Evolutionary conservation across 2,888 invertebrate species (phyloP).

Genomic region (Tiphia femorata): DNA sequence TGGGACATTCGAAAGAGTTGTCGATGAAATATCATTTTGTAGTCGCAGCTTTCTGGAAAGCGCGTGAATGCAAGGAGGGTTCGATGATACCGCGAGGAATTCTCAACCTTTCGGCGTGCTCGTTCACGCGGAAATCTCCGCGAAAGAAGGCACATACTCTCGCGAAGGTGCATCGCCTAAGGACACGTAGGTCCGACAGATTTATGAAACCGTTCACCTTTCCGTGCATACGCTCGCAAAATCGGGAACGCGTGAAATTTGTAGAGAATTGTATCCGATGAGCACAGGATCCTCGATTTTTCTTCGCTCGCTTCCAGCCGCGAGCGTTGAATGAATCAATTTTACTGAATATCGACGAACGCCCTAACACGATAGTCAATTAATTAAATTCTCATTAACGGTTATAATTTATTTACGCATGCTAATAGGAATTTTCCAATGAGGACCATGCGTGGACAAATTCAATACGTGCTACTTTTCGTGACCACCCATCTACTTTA

Average conservation of each 20-base stretch:
- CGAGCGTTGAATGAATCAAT: not conserved
- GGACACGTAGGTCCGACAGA: constrained; percentile 42
- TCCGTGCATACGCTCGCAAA: no score
- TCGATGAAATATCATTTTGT: no score
- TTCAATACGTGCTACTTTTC: no score
- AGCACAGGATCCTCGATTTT: not conserved
- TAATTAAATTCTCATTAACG: no score
- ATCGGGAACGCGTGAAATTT: constrained; percentile 4
- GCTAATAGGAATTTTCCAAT: no score
- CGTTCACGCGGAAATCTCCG: constrained; percentile 27
- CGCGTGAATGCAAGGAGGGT: not conserved
- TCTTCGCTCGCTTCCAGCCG: not conserved
- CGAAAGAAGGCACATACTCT: constrained; percentile 10
- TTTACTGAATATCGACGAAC: not conserved
- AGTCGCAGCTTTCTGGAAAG: no score
- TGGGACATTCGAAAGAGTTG: no score
- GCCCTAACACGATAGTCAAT: not conserved
- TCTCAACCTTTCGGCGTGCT: constrained; percentile 38
- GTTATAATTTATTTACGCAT: no score
- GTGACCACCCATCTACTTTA: no score
- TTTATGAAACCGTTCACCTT: constrained; percentile 52
- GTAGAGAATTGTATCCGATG: not conserved
- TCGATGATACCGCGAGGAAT: constrained; percentile 36
- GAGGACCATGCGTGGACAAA: no score
- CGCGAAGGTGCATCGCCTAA: constrained; percentile 25